A percentile compares a stretch with the other conserved stretches of the same genome.
These are phyloP conservation scores for Palloptera scutellata DNA, from an alignment of 2,888 invertebrate species.

Conservation along the genomic window DNA sequence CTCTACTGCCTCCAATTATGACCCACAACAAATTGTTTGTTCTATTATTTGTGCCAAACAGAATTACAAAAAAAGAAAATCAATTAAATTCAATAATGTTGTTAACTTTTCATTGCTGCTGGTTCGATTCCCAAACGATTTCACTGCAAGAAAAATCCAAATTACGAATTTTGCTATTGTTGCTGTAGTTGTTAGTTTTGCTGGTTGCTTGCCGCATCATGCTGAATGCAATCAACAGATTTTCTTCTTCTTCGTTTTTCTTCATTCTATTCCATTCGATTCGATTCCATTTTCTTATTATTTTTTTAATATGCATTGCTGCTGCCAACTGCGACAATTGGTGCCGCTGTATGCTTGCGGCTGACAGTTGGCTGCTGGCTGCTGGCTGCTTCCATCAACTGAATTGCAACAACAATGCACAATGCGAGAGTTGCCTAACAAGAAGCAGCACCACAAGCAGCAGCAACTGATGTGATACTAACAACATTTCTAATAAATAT, in stretches of 20 bases:
- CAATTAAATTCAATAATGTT: neutral
- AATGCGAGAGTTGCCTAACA: conserved; percentile 25
- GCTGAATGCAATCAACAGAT: conserved; percentile 28
- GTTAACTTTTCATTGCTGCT: neutral
- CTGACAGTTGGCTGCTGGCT: too few species aligned
- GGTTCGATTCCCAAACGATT: neutral
- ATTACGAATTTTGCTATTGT: neutral
- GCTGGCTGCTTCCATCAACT: too few species aligned
- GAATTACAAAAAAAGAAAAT: too few species aligned
- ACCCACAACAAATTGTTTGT: too few species aligned
- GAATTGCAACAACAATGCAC: neutral
- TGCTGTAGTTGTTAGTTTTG: neutral
- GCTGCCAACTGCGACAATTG: conserved; percentile 1
- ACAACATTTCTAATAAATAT: conserved; percentile 6
- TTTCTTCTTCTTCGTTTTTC: conserved; percentile 8
- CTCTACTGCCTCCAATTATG: too few species aligned
- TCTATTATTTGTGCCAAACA: too few species aligned
- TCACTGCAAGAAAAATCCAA: neutral
- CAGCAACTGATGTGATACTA: neutral
- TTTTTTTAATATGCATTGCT: too few species aligned
- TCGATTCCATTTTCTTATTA: neutral
- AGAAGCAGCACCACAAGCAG: conserved; percentile 14
- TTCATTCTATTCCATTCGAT: neutral
- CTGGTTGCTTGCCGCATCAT: neutral
- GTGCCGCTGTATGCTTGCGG: too few species aligned